Base-by-base conservation (phyloP, 2,888 invertebrate genomes). In the Dicyrtoma fusca region DNA sequence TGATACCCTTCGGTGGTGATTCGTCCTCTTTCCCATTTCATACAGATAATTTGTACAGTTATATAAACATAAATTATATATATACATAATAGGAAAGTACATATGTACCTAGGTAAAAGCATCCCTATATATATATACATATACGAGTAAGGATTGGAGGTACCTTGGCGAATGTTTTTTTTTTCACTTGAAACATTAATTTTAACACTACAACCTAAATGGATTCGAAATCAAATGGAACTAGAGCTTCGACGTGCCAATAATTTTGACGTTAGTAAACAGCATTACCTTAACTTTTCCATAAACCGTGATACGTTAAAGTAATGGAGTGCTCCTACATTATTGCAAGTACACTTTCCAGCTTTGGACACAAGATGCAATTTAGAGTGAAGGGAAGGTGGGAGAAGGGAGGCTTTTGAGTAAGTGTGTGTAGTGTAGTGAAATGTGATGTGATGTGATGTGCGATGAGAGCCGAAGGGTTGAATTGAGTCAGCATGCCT, bases 381-480 rank as follows among this genome's bases (percentile, higher is more conserved):
- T 66, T 49, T 65, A 49, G 51, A 65, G 19, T 71, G 59, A 61
- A 57, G 49, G 47, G 59, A 65, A 65, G 65, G 65, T 65, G 65
- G 49, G 49, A 49, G 51, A 55, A 21, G 55, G 61, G 1, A 66
- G 44, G 44, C 21, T 72, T 66, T 59, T 55, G 57, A 51, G 57
- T 57, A 25, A 71, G 34, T 25, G 59, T 66, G 69, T 57, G 57
- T 49, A 57, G 47, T 55, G 51, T 61, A 68, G 55, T 72, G 71
- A 59, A 55, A 59, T 72, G 61, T 55, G 55, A 51, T 66, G 65
- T 47, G 57, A 72, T 66, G 65, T 72, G 66, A 72, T 61, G 72
- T 47, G 71, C 64, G 71, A 71, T 70, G 64, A 71, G 71, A 49
- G 72, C 72, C 72, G 59, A 66, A 72, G 72, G 72, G 66, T 72